Evolutionary conservation across 1,140 invertebrate species (phyloP).

Genomic region (Adoxophyes honmai): DNA sequence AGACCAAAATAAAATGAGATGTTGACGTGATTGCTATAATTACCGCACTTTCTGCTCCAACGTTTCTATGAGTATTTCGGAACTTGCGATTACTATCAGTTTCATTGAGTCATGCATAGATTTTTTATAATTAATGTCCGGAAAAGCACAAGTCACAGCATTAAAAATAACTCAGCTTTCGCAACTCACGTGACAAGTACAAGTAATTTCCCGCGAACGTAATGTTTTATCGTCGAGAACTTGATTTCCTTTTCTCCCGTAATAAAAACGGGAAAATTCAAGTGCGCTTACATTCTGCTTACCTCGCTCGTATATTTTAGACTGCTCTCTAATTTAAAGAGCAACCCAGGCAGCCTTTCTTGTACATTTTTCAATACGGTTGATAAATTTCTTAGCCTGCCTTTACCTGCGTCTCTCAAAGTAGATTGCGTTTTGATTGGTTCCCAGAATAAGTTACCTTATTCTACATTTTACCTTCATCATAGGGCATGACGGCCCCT

Average conservation of each 20-base stretch:
- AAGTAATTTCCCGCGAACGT: too few relatives aligned
- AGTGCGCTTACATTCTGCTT: too few relatives aligned
- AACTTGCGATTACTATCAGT: too few relatives aligned
- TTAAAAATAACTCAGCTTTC: too few relatives aligned
- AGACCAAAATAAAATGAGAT: not conserved
- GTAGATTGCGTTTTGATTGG: slow-evolving; percentile 13
- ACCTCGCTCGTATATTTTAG: too few relatives aligned
- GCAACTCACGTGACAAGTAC: too few relatives aligned
- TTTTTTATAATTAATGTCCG: too few relatives aligned
- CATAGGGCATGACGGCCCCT: not conserved
- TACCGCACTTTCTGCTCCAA: not conserved
- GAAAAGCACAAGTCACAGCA: too few relatives aligned
- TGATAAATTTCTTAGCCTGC: slow-evolving; percentile 1
- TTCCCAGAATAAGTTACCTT: slow-evolving; percentile 8
- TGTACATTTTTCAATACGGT: slow-evolving; percentile 1
- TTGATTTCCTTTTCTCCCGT: too few relatives aligned
- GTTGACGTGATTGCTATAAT: not conserved
- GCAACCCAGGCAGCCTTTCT: not conserved
- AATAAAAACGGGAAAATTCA: too few relatives aligned
- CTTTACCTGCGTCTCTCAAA: not conserved
- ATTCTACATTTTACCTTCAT: slow-evolving; percentile 13
- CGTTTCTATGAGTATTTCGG: not conserved
- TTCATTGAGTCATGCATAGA: too few relatives aligned
- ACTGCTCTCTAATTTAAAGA: not conserved
- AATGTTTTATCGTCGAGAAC: too few relatives aligned